Evolutionary conservation across 2,113 vertebrate species (phyloP), one percentile per base, ranked within the genome.

Genomic region (Dipodomys stephensi): DNA sequence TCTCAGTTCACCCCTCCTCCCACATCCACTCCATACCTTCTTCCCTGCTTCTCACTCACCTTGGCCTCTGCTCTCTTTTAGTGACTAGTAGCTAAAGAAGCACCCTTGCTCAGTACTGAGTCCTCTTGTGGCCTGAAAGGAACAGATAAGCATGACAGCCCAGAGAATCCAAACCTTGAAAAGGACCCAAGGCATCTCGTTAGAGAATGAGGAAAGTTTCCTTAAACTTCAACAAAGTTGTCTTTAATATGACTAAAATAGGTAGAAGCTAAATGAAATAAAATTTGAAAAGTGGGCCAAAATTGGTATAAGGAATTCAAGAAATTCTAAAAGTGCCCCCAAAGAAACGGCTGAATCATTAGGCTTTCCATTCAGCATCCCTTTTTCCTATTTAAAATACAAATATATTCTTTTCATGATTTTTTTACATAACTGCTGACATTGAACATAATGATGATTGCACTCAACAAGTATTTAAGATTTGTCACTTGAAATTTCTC

Each of bases 401-500:
- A 96, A 91, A 95, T 88, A 85, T 9, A 86, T 32, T 80, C 82
- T 95, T 92, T 79, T 86, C 9, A 2, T 91, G 60, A 67, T 91
- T 93, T 95, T 83, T 83, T 74, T 49, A 65, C 27, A 10, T 49
- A 94, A 62, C 74, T 32, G 74, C 83, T 95, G 71, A 86, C 94
- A 86, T 77, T 88, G 88, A 93, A 88, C 30, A 88, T 60, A 80
- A 93, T 80, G 77, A 69, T 11, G 77, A 69, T 11, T 88, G 23
- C 28, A 12, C 77, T 94, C 44, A 88, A 73, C n/a, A 88, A 30
- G 65, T 76, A 86, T 95, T 92, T 89, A 95, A 90, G 87, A 87
- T 83, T 94, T 95, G 90, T 95, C 94, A 72, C 10, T 57, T 89
- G 79, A 93, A 92, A 94, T 91, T 84, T 82, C 49, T 16, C 69